These are phyloP conservation scores for Drosophila kohkoa DNA, from an alignment of 1,140 invertebrate species.

Conservation along the genomic window DNA sequence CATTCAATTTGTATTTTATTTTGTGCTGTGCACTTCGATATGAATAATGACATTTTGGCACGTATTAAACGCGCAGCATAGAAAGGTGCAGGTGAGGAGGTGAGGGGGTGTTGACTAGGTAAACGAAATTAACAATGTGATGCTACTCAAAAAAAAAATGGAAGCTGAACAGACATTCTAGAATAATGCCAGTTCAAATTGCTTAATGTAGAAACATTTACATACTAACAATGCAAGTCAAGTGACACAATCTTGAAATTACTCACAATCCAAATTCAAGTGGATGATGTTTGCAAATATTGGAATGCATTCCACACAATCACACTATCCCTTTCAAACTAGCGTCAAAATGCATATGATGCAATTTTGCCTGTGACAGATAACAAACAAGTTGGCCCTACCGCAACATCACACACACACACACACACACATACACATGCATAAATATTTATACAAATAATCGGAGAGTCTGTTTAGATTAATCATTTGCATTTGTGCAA, in stretches of 20 bases:
- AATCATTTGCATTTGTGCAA: constrained; percentile 5
- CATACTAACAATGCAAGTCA: background rate
- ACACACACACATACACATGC: background rate
- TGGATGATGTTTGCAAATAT: background rate
- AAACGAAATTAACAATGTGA: constrained; percentile 2
- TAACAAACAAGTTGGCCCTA: background rate
- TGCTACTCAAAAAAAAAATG: background rate
- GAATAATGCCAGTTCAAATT: background rate
- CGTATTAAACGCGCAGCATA: constrained; percentile 17
- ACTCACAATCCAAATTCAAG: constrained; percentile 1
- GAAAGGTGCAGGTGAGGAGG: background rate
- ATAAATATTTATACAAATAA: background rate
- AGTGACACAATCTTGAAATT: background rate
- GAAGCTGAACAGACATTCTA: background rate
- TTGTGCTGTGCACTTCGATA: constrained; percentile 20
- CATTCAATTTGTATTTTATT: background rate
- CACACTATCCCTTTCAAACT: background rate
- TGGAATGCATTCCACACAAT: background rate
- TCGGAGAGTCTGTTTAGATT: constrained; percentile 5
- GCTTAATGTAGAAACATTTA: background rate
- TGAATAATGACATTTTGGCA: constrained; percentile 25
- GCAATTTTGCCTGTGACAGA: background rate
- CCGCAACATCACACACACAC: background rate
- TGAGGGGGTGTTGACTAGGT: background rate
- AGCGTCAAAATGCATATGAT: background rate